Base-by-base conservation (phyloP, 2,888 invertebrate species). In the Coenonympha arcania region DNA sequence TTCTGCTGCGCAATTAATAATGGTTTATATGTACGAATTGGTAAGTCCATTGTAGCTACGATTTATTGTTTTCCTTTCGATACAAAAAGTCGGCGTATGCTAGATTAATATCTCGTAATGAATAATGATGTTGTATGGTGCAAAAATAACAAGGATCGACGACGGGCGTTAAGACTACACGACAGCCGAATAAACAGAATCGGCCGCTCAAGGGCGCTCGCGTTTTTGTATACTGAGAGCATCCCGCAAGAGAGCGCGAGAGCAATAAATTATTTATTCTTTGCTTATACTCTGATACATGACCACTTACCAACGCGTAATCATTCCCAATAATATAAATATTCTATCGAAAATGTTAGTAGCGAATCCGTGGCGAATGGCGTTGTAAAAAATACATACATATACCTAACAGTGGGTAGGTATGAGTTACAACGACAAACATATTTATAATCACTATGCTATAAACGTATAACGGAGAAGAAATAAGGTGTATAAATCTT, bases 131-230 rank as follows among this genome's bases (percentile, higher is more conserved):
- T 64, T 70, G 66, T 73, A 76, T 70, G 64, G 71, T 58, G 74
- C 78, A 74, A 78, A 84, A 83, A 84, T 85, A 84, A 78, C 79
- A 59, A 71, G 71, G 75, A 79, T 82, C 76, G 77, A 79, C 77
- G 76, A 68, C 67, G 71, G 71, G 77, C 71, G 73, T 69, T 82
- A 85, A 85, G 85, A 85, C 76, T 83, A 80, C 76, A 82, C 76
- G 85, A 84, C 83, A 84, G 79, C 76, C 73, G 71, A 68, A 77
- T 85, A 85, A 85, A 85, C 86, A 85, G 63, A 60, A 60, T 64
- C 68, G 67, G 64, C 56, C 52, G 64, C 70, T 79, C 82, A 83
- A 83, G 84, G 83, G 71, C 80, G 66, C 52, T 52, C 62, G 63
- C 62, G 63, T 61, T 66, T 74, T 76, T 79, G 75, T 76, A 68